phyloP scores from a whole-genome alignment of 2,113 vertebrate genomes.

The Gasterosteus nipponicus region DNA sequence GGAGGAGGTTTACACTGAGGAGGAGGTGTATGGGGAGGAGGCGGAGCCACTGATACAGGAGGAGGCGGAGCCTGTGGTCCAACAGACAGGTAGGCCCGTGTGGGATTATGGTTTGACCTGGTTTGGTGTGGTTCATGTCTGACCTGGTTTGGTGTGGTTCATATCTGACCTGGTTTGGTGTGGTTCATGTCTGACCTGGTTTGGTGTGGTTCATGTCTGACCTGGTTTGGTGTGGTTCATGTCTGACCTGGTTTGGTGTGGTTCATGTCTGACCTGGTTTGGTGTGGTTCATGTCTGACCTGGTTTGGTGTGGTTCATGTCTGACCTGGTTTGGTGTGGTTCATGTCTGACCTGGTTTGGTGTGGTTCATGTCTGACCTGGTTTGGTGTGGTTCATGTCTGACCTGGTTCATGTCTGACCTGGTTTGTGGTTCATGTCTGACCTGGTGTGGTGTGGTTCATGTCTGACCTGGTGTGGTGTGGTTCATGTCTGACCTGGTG shows the following conservation, averaged over 20 bases:
- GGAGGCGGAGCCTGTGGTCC: slow-evolving; percentile 16
- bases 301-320: slow-evolving; percentile 28
- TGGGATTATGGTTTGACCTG: not conserved
- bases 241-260: slow-evolving; percentile 7
- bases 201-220: slow-evolving; percentile 19
- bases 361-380: too few relatives aligned
- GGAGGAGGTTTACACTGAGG: slow-evolving; percentile 10
- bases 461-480: not conserved
- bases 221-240: slow-evolving; percentile 23
- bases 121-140: slow-evolving; percentile 17
- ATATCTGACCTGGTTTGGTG: slow-evolving; percentile 16
- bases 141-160: not conserved
- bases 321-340: slow-evolving; percentile 6
- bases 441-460: slow-evolving; percentile 14
- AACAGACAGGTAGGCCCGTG: slow-evolving; percentile 57
- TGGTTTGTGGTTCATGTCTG: not conserved
- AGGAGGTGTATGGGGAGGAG: slow-evolving; percentile 41
- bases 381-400: not conserved
- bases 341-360: slow-evolving; percentile 16
- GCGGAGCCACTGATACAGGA: slow-evolving; percentile 27
- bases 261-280: slow-evolving; percentile 24
- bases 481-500: not conserved
- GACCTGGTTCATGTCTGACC: too few relatives aligned
- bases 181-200: slow-evolving; percentile 19
- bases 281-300: slow-evolving; percentile 14